Evolutionary conservation across 2,113 vertebrate genomes (phyloP), one percentile per base, ranked within the genome.

Genomic region (Tragelaphus strepsiceros): DNA sequence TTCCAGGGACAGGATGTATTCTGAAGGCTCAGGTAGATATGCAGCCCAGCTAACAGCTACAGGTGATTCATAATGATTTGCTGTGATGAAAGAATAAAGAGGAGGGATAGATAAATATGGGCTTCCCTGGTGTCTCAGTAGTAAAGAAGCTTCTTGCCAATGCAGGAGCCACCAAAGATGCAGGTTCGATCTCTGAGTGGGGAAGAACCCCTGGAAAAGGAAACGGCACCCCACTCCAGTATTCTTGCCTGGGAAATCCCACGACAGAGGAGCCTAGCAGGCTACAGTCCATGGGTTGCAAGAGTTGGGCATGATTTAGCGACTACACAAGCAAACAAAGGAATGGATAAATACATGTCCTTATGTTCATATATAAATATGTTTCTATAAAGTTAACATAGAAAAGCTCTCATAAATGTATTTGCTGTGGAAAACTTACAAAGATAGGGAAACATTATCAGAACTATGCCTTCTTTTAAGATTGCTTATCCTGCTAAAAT

Each of bases 401-500:
- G 35, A 84, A 92, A 95, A 90, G 9, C 22, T 80, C 30, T 86
- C 15, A 71, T 51, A 86, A 93, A 22, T 74, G 14, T 59, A 6
- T 94, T 83, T 92, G 15, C 22, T 94, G 5, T 39, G 62, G 54
- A 92, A 94, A 82, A 77, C 5, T 32, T 58, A 39, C 1, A 58
- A 35, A 83, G 21, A 61, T 46, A 89, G 3, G 24, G 59, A 89
- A 93, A 91, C n/a, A 82, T 3, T n/a, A 15, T 4, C 43, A 32
- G 21, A 56, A 15, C 19, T 83, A 51, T 13, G 16, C 15, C 1
- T 56, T 81, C 49, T 90, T 91, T 46, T 15, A 92, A 83, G 59
- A 83, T 67, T 90, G 8, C 4, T 61, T 85, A 77, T 54, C 21
- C 15, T 96, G n/a, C 4, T 64, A 64, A 96, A 96, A 92, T 17